Percentiles rank a stretch among this genome's conserved stretches.
Conservation (phyloP, 2,888 invertebrate genomes). For the Metopia argyrocephala region DNA sequence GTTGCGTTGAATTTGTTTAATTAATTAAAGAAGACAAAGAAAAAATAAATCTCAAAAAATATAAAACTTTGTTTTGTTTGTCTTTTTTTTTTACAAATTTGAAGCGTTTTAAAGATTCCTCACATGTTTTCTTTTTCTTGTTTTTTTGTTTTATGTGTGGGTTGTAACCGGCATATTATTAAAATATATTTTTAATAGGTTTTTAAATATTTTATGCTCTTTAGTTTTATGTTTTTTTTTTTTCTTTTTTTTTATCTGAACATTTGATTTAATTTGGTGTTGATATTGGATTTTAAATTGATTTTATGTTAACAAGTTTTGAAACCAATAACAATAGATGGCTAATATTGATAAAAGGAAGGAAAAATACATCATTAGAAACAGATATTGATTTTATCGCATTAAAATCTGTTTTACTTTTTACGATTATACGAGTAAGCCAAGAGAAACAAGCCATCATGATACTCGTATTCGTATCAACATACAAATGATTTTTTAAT, state of each 20-base stretch:
- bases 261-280: constrained; percentile 49
- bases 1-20: constrained; percentile 62
- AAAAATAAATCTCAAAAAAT: not conserved
- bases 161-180: constrained; percentile 41
- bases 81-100: constrained; percentile 13
- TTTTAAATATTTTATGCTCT: constrained; percentile 49
- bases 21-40: constrained; percentile 46
- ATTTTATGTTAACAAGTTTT: constrained; percentile 56
- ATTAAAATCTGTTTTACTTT: constrained; percentile 7
- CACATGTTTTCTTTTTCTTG: not conserved
- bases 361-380: constrained; percentile 41
- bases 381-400: constrained; percentile 52
- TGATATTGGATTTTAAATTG: constrained; percentile 53
- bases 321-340: constrained; percentile 44
- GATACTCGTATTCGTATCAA: too few relatives aligned
- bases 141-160: constrained; percentile 38
- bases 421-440: too few relatives aligned
- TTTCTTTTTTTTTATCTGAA: not conserved
- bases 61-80: constrained; percentile 45
- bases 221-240: constrained; percentile 9
- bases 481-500: not conserved
- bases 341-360: constrained; percentile 41
- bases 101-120: not conserved
- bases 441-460: too few relatives aligned
- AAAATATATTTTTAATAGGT: constrained; percentile 52